Evolutionary conservation across 2,113 vertebrate species (phyloP).

Genomic region (Nycticryphes semicollaris): DNA sequence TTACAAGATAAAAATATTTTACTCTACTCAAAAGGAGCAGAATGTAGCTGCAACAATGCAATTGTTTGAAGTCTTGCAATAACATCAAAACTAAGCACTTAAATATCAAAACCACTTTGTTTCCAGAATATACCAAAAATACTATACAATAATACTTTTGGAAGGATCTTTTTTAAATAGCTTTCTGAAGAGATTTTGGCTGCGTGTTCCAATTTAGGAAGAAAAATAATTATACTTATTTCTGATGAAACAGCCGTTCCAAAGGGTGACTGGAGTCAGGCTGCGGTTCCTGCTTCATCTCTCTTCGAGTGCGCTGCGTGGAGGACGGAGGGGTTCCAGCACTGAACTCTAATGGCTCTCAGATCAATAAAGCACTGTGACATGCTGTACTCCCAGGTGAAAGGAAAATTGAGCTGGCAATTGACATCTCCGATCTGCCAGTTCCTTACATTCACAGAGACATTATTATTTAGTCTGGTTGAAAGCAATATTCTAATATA

Average conservation of each 20-base stretch:
- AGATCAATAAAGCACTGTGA: conserved; percentile 62
- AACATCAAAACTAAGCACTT: not conserved
- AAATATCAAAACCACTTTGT: not conserved
- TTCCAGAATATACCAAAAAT: not conserved
- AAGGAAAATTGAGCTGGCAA: conserved; percentile 60
- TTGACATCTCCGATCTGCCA: conserved; percentile 55
- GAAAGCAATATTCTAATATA: conserved; percentile 68
- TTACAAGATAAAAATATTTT: not conserved
- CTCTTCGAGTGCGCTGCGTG: not conserved
- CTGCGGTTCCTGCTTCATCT: not conserved
- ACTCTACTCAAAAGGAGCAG: not conserved
- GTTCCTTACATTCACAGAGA: conserved; percentile 53
- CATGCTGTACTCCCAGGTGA: conserved; percentile 53
- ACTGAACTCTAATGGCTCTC: conserved; percentile 23
- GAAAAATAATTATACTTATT: not conserved
- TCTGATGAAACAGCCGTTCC: not conserved
- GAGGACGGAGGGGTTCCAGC: not conserved
- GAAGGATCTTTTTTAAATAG: not conserved
- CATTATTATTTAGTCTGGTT: conserved; percentile 61
- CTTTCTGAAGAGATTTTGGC: not conserved
- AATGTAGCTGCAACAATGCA: not conserved
- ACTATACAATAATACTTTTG: not conserved
- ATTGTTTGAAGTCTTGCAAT: not conserved
- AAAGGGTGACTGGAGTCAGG: not conserved
- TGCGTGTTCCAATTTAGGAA: not conserved